phyloP scores from a whole-genome alignment of 2,888 invertebrate genomes.

The Xestia rhomboidea region DNA sequence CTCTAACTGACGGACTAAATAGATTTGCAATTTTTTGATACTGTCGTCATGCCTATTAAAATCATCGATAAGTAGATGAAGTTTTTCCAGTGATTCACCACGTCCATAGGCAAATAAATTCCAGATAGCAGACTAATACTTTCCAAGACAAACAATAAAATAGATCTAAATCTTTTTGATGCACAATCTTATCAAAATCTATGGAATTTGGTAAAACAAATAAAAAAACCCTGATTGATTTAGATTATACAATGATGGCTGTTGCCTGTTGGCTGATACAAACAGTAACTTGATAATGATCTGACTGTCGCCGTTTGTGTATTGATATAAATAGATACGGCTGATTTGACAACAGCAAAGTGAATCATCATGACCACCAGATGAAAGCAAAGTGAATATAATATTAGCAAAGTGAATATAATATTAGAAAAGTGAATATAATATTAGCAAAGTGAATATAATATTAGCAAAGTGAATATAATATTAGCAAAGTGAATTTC shows the following conservation, averaged over 20 bases:
- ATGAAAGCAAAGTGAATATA: too few species aligned
- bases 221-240: conserved; percentile 5
- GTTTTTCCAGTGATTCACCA: conserved; percentile 1
- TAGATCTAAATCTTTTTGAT: conserved; percentile 10
- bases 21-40: too few species aligned
- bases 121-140: neutral
- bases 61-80: neutral
- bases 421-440: too few species aligned
- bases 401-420: too few species aligned
- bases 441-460: too few species aligned
- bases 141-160: neutral
- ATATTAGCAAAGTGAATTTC: too few species aligned
- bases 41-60: neutral
- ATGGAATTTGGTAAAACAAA: conserved; percentile 32
- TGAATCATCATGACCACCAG: neutral
- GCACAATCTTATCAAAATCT: conserved; percentile 35
- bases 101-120: neutral
- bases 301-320: conserved; percentile 11
- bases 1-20: too few species aligned
- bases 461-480: too few species aligned
- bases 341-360: neutral
- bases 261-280: neutral
- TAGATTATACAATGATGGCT: conserved; percentile 15
- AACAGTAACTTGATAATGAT: conserved; percentile 25
- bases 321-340: conserved; percentile 8